phyloP scores from a whole-genome alignment of 1,140 invertebrate species.

The Hylyphantes graminicola region DNA sequence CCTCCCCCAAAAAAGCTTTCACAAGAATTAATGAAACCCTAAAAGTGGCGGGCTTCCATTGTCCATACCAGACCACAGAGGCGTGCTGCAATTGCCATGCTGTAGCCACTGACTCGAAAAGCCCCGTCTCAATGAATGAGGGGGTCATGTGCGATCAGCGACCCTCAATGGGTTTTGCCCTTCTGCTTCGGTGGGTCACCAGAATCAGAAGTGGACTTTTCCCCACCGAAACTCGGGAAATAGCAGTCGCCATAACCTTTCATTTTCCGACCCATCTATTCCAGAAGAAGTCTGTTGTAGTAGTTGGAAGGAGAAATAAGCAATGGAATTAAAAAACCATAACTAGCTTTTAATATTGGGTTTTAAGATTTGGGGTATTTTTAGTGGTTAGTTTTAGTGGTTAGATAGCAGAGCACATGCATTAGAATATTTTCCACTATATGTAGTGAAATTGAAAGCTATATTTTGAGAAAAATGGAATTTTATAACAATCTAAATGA shows the following conservation, averaged over 20 bases:
- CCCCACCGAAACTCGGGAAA: background rate
- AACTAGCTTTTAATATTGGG: too few relatives aligned
- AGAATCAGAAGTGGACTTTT: constrained; percentile 29
- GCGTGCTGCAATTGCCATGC: background rate
- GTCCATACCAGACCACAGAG: background rate
- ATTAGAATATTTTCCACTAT: too few relatives aligned
- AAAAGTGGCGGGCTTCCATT: background rate
- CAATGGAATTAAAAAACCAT: background rate
- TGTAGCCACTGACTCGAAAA: constrained; percentile 1
- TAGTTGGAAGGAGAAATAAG: constrained; percentile 4
- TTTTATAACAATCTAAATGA: too few relatives aligned
- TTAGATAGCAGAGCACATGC: too few relatives aligned
- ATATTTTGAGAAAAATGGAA: too few relatives aligned
- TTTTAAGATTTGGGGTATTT: too few relatives aligned
- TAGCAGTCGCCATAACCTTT: constrained; percentile 20
- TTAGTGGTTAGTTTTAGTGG: too few relatives aligned
- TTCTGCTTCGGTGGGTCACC: constrained; percentile 36
- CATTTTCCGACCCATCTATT: constrained; percentile 45
- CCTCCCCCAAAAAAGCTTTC: constrained; percentile 3
- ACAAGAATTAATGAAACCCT: background rate
- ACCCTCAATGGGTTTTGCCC: background rate
- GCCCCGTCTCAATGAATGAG: constrained; percentile 11
- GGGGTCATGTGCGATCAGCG: constrained; percentile 1
- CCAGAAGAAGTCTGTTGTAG: constrained; percentile 7
- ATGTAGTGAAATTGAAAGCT: too few relatives aligned